A percentile compares a stretch with the other conserved stretches of the same genome.
These are phyloP conservation scores for Scomber scombrus DNA, from an alignment of 2,113 vertebrate genomes.

Conservation along the genomic window DNA sequence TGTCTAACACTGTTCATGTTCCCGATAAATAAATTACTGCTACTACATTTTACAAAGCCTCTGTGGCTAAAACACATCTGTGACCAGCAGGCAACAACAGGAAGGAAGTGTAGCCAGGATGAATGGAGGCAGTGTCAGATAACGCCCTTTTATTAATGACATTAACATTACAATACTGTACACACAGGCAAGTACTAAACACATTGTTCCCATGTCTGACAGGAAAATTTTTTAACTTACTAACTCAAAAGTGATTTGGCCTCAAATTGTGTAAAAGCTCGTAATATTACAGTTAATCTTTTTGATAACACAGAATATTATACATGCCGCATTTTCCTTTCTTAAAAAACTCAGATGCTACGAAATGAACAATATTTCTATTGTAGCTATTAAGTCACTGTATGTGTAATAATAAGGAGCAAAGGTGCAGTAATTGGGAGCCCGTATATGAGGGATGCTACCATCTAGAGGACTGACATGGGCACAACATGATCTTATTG, in stretches of 20 bases:
- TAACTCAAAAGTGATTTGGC: too few species aligned
- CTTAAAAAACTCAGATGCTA: background rate
- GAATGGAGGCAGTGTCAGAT: conserved; percentile 51
- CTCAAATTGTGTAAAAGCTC: too few species aligned
- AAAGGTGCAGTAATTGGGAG: background rate
- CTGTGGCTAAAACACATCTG: background rate
- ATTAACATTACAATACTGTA: background rate
- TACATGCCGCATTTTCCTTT: background rate
- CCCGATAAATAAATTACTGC: too few species aligned
- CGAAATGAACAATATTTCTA: background rate
- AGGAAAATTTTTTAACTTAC: too few species aligned
- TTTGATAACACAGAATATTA: background rate
- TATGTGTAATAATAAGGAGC: background rate
- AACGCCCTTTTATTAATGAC: conserved; percentile 24
- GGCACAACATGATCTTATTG: background rate
- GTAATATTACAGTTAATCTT: background rate
- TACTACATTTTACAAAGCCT: background rate
- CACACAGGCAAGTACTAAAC: background rate
- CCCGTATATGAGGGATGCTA: conserved; percentile 45
- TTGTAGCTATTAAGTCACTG: background rate
- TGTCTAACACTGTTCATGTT: too few species aligned
- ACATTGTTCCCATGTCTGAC: background rate
- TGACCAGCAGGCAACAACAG: conserved; percentile 28
- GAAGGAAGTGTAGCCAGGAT: conserved; percentile 27
- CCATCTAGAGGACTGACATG: conserved; percentile 63